Percentiles rank a stretch among this genome's conserved stretches.
Conservation (phyloP, 2,888 invertebrate species). For the Drosophila pseudotalamancana region DNA sequence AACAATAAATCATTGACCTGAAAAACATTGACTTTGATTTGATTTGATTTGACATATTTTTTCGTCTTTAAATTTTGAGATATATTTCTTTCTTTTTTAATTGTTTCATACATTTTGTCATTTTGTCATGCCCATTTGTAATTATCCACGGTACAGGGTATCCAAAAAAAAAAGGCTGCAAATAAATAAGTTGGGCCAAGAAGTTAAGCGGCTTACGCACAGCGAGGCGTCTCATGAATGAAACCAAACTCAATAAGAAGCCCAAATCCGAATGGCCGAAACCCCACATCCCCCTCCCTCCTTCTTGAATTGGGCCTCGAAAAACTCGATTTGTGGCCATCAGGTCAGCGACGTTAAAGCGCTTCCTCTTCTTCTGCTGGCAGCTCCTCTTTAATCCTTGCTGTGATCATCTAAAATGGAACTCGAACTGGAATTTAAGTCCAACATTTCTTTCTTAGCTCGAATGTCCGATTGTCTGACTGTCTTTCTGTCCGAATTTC, state of each 20-base stretch:
- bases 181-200: constrained; percentile 48
- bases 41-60: too few species aligned
- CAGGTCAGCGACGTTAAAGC: constrained; percentile 41
- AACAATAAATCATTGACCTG: too few species aligned
- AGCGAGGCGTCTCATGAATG: constrained; percentile 56
- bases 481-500: not conserved
- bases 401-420: constrained; percentile 57
- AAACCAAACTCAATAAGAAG: constrained; percentile 28
- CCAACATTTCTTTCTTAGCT: constrained; percentile 35
- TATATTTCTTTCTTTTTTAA: not conserved
- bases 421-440: constrained; percentile 75
- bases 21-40: too few species aligned
- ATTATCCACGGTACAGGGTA: not conserved
- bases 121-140: not conserved
- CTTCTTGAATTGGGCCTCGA: not conserved
- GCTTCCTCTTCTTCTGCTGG: not conserved
- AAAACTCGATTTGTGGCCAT: constrained; percentile 59
- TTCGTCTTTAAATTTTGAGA: too few species aligned
- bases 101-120: not conserved
- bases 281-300: not conserved
- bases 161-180: not conserved
- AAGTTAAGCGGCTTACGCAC: constrained; percentile 73
- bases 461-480: constrained; percentile 1
- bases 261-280: constrained; percentile 14
- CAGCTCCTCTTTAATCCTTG: constrained; percentile 5